These are phyloP conservation scores for Pao palembangensis DNA, from an alignment of 2,113 vertebrate genomes.

Conservation along the genomic window DNA sequence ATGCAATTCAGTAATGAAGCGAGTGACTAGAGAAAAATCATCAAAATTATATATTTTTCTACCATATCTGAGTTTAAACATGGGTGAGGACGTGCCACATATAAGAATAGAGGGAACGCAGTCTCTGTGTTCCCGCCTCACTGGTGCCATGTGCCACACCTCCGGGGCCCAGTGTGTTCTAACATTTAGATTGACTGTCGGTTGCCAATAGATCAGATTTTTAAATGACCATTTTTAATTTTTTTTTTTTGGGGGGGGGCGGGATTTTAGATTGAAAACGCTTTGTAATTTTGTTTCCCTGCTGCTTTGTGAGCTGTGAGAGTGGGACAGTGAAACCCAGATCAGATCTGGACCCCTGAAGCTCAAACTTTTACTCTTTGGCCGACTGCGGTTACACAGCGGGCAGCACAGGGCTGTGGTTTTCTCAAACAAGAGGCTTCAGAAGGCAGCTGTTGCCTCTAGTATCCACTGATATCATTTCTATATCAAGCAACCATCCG, in stretches of 20 bases:
- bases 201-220: conserved; percentile 66
- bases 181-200: conserved; percentile 47
- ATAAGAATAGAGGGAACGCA: conserved; percentile 1
- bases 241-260: conserved; percentile 25
- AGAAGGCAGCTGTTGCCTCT: too few species aligned
- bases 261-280: conserved; percentile 63
- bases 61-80: conserved; percentile 77
- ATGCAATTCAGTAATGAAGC: conserved; percentile 72
- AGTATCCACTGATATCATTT: too few species aligned
- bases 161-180: conserved; percentile 18
- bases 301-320: conserved; percentile 47
- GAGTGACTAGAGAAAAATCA: conserved; percentile 75
- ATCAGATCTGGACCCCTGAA: neutral
- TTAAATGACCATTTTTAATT: conserved; percentile 65
- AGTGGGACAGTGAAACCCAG: conserved; percentile 5
- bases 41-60: conserved; percentile 82
- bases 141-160: conserved; percentile 31
- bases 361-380: neutral
- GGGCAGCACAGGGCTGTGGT: too few species aligned
- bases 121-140: conserved; percentile 5
- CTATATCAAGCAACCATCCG: neutral
- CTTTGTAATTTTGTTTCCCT: conserved; percentile 82
- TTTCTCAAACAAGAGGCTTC: too few species aligned
- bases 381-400: neutral
- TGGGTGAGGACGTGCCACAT: conserved; percentile 36